Evolutionary conservation across 2,888 invertebrate species (phyloP).

Genomic region (Acholoe squamosa): DNA sequence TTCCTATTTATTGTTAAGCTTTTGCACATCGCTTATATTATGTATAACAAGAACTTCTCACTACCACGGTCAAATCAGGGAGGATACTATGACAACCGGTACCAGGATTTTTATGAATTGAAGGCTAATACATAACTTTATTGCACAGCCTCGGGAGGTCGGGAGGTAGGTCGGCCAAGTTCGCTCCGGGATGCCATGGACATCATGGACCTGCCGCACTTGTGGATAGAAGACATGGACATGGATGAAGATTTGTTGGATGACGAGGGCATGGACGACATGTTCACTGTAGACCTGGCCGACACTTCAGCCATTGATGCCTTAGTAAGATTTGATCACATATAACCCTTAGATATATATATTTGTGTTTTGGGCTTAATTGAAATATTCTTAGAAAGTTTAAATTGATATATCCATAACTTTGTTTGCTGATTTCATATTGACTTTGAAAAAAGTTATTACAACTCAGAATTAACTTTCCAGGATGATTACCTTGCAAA

Average conservation of each 20-base stretch:
- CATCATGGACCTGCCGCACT: constrained; percentile 78
- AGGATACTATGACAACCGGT: too few species aligned
- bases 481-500: too few species aligned
- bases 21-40: too few species aligned
- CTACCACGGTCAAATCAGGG: too few species aligned
- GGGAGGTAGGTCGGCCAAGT: neutral
- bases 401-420: too few species aligned
- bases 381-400: too few species aligned
- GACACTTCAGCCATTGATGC: constrained; percentile 49
- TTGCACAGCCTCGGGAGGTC: neutral
- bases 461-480: too few species aligned
- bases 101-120: too few species aligned
- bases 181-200: constrained; percentile 84
- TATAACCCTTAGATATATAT: neutral
- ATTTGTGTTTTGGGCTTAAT: neutral
- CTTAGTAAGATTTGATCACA: neutral
- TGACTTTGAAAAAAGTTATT: too few species aligned
- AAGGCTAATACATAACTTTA: neutral
- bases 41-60: too few species aligned
- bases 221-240: constrained; percentile 76
- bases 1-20: too few species aligned
- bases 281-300: constrained; percentile 67
- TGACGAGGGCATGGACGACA: constrained; percentile 79
- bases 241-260: constrained; percentile 79
- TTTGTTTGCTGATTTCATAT: too few species aligned